Conservation (phyloP, 1,140 invertebrate genomes). For the Macrosteles quadrilineatus region DNA sequence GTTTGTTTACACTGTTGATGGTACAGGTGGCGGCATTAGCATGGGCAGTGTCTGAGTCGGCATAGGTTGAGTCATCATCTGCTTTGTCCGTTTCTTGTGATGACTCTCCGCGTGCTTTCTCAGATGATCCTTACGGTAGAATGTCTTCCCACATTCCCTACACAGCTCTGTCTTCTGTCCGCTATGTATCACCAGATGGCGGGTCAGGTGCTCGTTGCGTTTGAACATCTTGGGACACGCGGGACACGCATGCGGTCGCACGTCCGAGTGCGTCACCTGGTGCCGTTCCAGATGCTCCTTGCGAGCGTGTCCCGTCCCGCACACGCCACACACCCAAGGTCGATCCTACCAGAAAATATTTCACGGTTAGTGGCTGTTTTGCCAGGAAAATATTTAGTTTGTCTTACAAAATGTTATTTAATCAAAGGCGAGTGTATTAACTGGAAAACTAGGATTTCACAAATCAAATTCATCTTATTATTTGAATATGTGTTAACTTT, state of each 20-base stretch:
- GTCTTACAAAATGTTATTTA: too few species aligned
- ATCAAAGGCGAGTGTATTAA: too few species aligned
- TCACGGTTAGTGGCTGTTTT: too few species aligned
- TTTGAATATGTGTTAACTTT: too few species aligned
- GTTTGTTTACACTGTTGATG: too few species aligned
- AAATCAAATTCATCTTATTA: too few species aligned
- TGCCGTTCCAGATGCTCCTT: conserved; percentile 46
- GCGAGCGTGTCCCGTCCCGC: conserved; percentile 44
- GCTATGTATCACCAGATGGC: conserved; percentile 82
- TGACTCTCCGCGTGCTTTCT: conserved; percentile 49
- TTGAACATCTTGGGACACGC: conserved; percentile 82
- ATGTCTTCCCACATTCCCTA: conserved; percentile 79
- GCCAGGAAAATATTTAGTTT: too few species aligned
- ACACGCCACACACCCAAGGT: conserved; percentile 45
- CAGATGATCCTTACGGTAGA: conserved; percentile 71
- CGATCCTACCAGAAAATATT: conserved; percentile 25
- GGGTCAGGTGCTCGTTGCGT: conserved; percentile 76
- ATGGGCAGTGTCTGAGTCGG: neutral
- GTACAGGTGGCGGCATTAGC: neutral
- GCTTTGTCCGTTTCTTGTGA: conserved; percentile 19
- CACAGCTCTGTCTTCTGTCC: conserved; percentile 83
- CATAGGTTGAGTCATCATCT: neutral
- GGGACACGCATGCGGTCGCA: conserved; percentile 66
- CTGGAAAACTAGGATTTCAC: too few species aligned
- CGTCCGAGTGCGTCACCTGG: conserved; percentile 40